Evolutionary conservation across 2,888 invertebrate species (phyloP).

Genomic region (Nezara viridula): DNA sequence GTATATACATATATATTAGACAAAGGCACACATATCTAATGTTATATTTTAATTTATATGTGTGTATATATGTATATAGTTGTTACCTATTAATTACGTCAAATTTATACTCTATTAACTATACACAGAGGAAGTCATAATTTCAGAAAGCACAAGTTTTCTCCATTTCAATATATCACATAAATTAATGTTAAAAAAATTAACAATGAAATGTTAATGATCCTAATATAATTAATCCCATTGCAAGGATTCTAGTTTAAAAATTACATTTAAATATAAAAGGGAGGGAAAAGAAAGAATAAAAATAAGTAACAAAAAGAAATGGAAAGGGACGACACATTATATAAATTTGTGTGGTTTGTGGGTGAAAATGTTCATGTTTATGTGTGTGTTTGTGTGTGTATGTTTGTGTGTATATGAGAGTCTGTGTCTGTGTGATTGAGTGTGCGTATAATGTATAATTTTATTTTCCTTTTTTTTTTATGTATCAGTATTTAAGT

Average conservation of each 20-base stretch:
- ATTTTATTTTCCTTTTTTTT: neutral
- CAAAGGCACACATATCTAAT: constrained; percentile 35
- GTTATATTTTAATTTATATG: constrained; percentile 24
- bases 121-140: constrained; percentile 53
- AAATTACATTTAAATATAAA: neutral
- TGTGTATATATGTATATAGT: constrained; percentile 30
- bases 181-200: constrained; percentile 46
- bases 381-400: neutral
- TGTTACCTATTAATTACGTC: constrained; percentile 3
- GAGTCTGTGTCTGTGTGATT: neutral
- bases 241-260: neutral
- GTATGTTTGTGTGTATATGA: neutral
- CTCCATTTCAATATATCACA: constrained; percentile 51
- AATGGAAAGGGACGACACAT: neutral
- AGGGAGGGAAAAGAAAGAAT: neutral
- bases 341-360: neutral
- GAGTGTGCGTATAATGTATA: neutral
- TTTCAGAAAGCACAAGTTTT: constrained; percentile 54
- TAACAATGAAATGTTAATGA: constrained; percentile 41
- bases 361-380: neutral
- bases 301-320: neutral
- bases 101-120: constrained; percentile 25
- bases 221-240: neutral
- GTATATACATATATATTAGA: constrained; percentile 21
- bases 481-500: neutral